A percentile compares a stretch with the other conserved stretches of the same genome.
Evolutionary conservation across 2,797 vertebrate species (phyloP).

Genomic region (Paratrypauchen microcephalus): DNA sequence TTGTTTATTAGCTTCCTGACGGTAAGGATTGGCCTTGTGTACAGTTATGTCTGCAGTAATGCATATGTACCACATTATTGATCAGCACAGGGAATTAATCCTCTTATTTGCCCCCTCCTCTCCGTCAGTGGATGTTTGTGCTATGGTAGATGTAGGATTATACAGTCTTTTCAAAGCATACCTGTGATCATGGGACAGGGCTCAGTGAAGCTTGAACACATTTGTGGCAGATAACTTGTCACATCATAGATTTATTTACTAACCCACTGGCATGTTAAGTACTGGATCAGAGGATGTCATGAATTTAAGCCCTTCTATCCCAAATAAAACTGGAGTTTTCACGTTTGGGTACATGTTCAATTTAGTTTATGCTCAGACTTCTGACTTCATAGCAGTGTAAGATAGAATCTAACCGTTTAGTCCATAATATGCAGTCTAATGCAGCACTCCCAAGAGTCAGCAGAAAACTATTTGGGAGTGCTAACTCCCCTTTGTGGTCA

Average conservation of each 20-base stretch:
- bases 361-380: neutral
- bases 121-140: conserved; percentile 13
- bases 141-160: conserved; percentile 5
- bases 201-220: neutral
- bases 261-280: conserved; percentile 3
- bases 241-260: neutral
- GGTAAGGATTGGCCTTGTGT: conserved; percentile 14
- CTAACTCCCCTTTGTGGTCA: no score
- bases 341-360: neutral
- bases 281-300: neutral
- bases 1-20: neutral
- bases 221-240: neutral
- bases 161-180: conserved; percentile 7
- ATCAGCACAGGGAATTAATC: conserved; percentile 19
- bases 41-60: conserved; percentile 12
- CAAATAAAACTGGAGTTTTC: neutral
- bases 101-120: conserved; percentile 11
- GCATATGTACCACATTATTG: conserved; percentile 23
- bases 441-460: neutral
- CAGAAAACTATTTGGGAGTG: no score
- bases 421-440: neutral
- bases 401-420: neutral
- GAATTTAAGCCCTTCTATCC: neutral
- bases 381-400: neutral
- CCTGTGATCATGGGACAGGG: neutral